phyloP scores from a whole-genome alignment of 2,797 vertebrate genomes.

The Macropodus opercularis region DNA sequence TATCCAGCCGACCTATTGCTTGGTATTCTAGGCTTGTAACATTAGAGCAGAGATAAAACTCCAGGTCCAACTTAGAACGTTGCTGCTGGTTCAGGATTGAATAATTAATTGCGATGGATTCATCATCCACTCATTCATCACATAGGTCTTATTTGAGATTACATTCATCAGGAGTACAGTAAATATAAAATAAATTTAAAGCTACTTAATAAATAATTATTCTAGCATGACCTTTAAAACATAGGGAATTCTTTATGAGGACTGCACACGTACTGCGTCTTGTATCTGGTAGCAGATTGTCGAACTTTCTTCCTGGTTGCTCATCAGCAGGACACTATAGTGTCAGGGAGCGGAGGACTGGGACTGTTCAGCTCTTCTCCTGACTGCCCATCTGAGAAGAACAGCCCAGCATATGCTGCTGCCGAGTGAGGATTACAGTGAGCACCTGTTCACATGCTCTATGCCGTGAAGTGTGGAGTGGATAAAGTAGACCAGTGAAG shows the following conservation, averaged over 20 bases:
- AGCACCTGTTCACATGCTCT: constrained; percentile 67
- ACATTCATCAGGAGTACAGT: constrained; percentile 8
- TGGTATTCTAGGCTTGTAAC: constrained; percentile 5
- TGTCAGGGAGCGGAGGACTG: constrained; percentile 36
- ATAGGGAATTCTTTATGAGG: constrained; percentile 9
- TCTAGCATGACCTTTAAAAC: neutral
- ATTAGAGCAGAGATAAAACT: neutral
- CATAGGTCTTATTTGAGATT: constrained; percentile 1
- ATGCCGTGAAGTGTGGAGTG: constrained; percentile 4
- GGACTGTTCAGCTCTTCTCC: constrained; percentile 62
- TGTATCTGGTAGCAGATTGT: constrained; percentile 16
- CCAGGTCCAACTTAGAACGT: neutral
- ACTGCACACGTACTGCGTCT: constrained; percentile 3
- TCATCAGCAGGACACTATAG: constrained; percentile 31
- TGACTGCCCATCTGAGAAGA: constrained; percentile 64
- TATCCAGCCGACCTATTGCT: constrained; percentile 10
- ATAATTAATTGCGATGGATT: constrained; percentile 12
- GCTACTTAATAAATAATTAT: too few relatives aligned
- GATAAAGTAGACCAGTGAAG: constrained; percentile 24
- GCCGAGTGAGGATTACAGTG: constrained; percentile 71
- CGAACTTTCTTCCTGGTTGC: constrained; percentile 58
- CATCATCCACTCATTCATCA: constrained; percentile 8
- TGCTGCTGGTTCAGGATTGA: neutral
- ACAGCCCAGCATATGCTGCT: constrained; percentile 72
- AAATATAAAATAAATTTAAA: too few relatives aligned